Conservation (phyloP, 2,113 vertebrate species). For the Erythrolamprus reginae region DNA sequence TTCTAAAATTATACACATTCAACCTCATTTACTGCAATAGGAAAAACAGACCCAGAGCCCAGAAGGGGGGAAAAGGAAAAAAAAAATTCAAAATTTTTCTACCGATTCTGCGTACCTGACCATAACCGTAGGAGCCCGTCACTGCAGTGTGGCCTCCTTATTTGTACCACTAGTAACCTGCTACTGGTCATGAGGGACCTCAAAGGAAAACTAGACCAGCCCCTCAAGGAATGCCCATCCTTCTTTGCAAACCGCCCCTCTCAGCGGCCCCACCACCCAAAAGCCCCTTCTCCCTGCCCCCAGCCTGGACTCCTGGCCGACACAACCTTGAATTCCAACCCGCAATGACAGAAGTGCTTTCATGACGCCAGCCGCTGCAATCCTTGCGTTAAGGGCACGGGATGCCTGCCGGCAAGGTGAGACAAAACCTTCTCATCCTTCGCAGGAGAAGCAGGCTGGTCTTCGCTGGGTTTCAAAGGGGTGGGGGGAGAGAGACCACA, state of each 20-base stretch:
- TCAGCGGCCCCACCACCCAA: not conserved
- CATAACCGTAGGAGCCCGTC: too few species aligned
- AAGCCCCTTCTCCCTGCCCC: not conserved
- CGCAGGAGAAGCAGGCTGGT: not conserved
- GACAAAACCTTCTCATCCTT: not conserved
- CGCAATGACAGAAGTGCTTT: not conserved
- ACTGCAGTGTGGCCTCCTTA: too few species aligned
- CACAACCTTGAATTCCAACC: constrained; percentile 41
- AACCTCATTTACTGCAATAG: too few species aligned
- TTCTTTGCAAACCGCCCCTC: not conserved
- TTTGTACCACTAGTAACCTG: too few species aligned
- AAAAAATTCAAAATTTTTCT: too few species aligned
- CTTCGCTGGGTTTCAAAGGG: not conserved
- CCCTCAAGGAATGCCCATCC: not conserved
- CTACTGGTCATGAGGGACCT: too few species aligned
- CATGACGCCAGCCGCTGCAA: constrained; percentile 21
- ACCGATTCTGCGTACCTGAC: too few species aligned
- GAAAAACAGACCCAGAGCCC: too few species aligned
- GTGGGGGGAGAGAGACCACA: not conserved
- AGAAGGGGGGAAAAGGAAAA: too few species aligned
- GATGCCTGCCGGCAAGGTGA: constrained; percentile 45
- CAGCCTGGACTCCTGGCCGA: not conserved
- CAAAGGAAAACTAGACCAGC: not conserved
- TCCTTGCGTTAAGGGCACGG: constrained; percentile 13
- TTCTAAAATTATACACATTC: too few species aligned